Evolutionary conservation across 1,140 invertebrate species (phyloP).

Genomic region (Lasioglossum albipes): DNA sequence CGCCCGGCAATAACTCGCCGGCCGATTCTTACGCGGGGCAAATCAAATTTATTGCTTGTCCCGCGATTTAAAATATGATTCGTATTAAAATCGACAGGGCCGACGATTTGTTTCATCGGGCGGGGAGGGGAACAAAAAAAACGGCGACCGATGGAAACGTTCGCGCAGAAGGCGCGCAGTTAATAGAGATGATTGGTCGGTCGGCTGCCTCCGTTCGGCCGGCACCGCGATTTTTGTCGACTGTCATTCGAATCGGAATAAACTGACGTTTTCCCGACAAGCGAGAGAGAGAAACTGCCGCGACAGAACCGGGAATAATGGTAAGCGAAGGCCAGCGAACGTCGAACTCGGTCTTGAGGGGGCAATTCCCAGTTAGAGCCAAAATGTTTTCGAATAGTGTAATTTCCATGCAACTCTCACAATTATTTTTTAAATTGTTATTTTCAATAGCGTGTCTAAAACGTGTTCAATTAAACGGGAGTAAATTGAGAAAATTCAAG

Average conservation of each 20-base stretch:
- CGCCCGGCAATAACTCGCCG: not conserved
- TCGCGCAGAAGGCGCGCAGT: not conserved
- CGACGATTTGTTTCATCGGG: not conserved
- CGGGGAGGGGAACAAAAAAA: too few relatives aligned
- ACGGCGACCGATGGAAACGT: not conserved
- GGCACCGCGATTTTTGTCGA: not conserved
- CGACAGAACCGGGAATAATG: slow-evolving; percentile 12
- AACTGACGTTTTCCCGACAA: not conserved
- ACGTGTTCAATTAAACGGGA: too few relatives aligned
- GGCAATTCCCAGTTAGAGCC: too few relatives aligned
- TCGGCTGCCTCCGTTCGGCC: not conserved
- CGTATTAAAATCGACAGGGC: not conserved
- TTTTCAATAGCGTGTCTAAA: too few relatives aligned
- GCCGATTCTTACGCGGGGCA: not conserved
- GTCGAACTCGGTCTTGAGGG: too few relatives aligned
- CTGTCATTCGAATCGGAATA: slow-evolving; percentile 35
- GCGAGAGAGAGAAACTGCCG: not conserved
- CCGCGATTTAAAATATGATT: slow-evolving; percentile 16
- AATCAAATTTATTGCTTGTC: slow-evolving; percentile 17
- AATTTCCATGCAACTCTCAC: too few relatives aligned
- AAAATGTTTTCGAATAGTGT: too few relatives aligned
- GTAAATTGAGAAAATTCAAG: too few relatives aligned
- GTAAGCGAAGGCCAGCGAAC: too few relatives aligned
- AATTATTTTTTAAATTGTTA: too few relatives aligned
- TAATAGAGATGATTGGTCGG: slow-evolving; percentile 24